Conservation (phyloP, 2,797 vertebrate species). For the Jordanella pulchra region DNA sequence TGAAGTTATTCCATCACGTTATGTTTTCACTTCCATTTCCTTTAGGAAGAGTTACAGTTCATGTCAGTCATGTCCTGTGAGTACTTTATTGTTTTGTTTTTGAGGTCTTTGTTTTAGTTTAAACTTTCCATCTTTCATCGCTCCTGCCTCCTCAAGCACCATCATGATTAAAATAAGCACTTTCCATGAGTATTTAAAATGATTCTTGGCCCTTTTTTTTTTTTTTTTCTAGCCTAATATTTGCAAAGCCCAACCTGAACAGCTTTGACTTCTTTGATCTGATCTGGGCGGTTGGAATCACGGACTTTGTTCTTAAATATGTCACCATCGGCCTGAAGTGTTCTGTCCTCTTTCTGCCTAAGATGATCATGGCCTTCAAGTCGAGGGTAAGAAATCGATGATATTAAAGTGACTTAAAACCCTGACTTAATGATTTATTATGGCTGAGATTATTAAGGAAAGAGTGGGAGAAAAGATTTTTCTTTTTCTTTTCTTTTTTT, state of each 20-base stretch:
- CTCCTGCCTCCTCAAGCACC: constrained; percentile 3
- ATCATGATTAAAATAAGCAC: background rate
- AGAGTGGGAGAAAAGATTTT: background rate
- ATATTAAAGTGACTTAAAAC: background rate
- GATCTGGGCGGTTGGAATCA: constrained; percentile 95
- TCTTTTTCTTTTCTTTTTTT: background rate
- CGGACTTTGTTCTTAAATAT: constrained; percentile 95
- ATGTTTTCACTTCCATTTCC: constrained; percentile 66
- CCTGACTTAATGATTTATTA: background rate
- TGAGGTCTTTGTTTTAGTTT: constrained; percentile 18
- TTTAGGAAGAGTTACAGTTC: constrained; percentile 77
- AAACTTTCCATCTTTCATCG: constrained; percentile 11
- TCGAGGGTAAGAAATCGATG: constrained; percentile 82
- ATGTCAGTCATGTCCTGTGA: constrained; percentile 82
- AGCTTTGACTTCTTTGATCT: constrained; percentile 94
- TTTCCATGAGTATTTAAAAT: background rate
- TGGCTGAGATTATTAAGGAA: background rate
- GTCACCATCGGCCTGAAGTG: constrained; percentile 93
- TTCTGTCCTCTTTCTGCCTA: constrained; percentile 90
- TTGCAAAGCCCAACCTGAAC: constrained; percentile 91
- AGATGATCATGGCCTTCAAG: constrained; percentile 93
- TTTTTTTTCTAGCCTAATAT: constrained; percentile 84
- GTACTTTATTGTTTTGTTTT: constrained; percentile 77
- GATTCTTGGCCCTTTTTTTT: background rate
- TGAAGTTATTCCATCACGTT: constrained; percentile 21